Evolutionary conservation across 2,113 vertebrate species (phyloP).

Genomic region (Cheilinus undulatus): DNA sequence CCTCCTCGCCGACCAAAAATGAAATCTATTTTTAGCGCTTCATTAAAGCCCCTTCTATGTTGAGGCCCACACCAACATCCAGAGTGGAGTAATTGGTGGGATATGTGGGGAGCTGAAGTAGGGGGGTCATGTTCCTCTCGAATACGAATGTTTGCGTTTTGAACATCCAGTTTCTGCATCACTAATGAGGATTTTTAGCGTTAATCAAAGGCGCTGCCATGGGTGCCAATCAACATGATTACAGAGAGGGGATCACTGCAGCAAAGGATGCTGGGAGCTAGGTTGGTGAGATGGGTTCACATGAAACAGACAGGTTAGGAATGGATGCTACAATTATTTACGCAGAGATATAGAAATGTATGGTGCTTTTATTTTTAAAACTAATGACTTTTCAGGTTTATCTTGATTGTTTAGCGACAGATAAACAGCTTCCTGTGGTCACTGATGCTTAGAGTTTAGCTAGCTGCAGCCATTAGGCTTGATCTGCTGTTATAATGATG

Average conservation of each 20-base stretch:
- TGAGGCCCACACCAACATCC: slow-evolving; percentile 17
- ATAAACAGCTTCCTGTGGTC: no score
- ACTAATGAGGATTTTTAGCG: slow-evolving; percentile 58
- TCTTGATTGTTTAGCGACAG: no score
- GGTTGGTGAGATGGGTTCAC: background rate
- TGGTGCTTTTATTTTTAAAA: no score
- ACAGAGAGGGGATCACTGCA: slow-evolving; percentile 41
- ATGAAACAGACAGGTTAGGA: background rate
- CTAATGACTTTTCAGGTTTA: no score
- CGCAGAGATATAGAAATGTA: no score
- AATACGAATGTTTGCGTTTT: slow-evolving; percentile 44
- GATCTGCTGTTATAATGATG: background rate
- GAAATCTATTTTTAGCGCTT: slow-evolving; percentile 62
- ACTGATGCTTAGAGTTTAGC: no score
- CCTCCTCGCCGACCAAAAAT: slow-evolving; percentile 40
- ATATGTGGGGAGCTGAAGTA: background rate
- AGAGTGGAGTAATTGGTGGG: slow-evolving; percentile 41
- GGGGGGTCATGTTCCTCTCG: slow-evolving; percentile 18
- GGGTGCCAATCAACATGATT: slow-evolving; percentile 61
- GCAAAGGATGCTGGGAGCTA: slow-evolving; percentile 45
- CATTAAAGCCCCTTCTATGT: slow-evolving; percentile 48
- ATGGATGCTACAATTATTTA: background rate
- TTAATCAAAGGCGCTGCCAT: slow-evolving; percentile 53
- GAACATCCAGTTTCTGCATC: slow-evolving; percentile 13
- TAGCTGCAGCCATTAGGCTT: no score